phyloP scores from a whole-genome alignment of 2,888 invertebrate genomes.

The Drosophila siamana region DNA sequence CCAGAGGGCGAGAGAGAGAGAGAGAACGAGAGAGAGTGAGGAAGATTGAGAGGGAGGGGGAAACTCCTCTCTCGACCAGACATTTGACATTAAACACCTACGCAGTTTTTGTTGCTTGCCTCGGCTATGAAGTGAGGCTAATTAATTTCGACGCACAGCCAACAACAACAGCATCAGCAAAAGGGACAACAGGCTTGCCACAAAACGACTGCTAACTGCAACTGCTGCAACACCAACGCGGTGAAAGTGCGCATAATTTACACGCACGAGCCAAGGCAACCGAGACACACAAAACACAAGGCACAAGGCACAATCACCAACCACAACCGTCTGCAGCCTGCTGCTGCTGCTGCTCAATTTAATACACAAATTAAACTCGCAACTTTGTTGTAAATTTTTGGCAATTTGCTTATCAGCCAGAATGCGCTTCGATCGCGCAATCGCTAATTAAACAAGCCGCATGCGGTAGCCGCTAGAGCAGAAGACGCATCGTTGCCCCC shows the following conservation, averaged over 20 bases:
- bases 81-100: conserved; percentile 67
- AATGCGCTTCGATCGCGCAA: conserved; percentile 35
- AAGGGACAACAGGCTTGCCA: conserved; percentile 49
- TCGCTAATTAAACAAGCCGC: conserved; percentile 71
- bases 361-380: conserved; percentile 54
- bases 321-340: neutral
- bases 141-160: conserved; percentile 72
- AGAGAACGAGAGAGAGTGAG: too few relatives aligned
- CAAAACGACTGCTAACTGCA: conserved; percentile 36
- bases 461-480: conserved; percentile 63
- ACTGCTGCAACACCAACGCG: conserved; percentile 47
- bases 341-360: conserved; percentile 24
- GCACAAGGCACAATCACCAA: neutral
- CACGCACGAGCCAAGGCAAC: conserved; percentile 62
- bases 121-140: conserved; percentile 57
- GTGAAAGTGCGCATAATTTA: conserved; percentile 79
- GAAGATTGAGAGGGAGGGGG: too few relatives aligned
- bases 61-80: conserved; percentile 17
- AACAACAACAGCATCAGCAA: conserved; percentile 43
- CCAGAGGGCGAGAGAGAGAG: neutral
- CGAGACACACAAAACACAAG: conserved; percentile 1
- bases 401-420: conserved; percentile 74
- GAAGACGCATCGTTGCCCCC: neutral
- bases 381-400: conserved; percentile 62
- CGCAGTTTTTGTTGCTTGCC: conserved; percentile 38